These are phyloP conservation scores for Holocentrus rufus DNA, from an alignment of 2,797 vertebrate species.

Conservation along the genomic window DNA sequence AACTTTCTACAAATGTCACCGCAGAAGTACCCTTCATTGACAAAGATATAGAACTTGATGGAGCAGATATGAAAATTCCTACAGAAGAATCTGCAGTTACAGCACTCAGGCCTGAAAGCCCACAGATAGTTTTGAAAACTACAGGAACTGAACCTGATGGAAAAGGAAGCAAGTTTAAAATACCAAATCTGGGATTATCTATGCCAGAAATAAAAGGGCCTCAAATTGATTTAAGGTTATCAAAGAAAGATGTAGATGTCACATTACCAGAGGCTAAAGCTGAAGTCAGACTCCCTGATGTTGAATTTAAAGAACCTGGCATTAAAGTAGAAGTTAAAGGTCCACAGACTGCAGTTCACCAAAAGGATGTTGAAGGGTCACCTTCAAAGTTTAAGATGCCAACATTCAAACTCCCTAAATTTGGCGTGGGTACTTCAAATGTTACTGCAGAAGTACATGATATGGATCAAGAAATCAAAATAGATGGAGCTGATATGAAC, in stretches of 20 bases:
- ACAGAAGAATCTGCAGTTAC: neutral
- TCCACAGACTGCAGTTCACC: slow-evolving; percentile 25
- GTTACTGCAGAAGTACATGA: accelerated
- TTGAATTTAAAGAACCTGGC: slow-evolving; percentile 29
- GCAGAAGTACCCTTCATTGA: slow-evolving; percentile 33
- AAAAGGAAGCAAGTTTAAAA: slow-evolving; percentile 46
- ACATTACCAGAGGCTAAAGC: slow-evolving; percentile 24
- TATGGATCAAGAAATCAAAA: accelerated
- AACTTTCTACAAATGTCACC: neutral
- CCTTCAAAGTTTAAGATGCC: slow-evolving; percentile 62
- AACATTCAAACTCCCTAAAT: slow-evolving; percentile 47
- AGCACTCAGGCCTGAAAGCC: neutral
- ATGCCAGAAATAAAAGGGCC: slow-evolving; percentile 49
- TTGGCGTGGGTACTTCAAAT: slow-evolving; percentile 37
- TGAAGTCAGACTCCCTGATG: slow-evolving; percentile 6
- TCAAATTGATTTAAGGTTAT: slow-evolving; percentile 12
- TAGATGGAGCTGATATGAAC: neutral
- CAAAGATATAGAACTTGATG: slow-evolving; percentile 40
- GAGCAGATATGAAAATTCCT: slow-evolving; percentile 33
- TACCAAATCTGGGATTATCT: slow-evolving; percentile 41
- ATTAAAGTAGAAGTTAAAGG: slow-evolving; percentile 41
- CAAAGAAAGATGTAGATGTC: slow-evolving; percentile 35
- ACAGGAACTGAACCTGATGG: slow-evolving; percentile 20
- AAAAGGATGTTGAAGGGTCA: slow-evolving; percentile 19
- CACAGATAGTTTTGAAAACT: neutral